Conservation (phyloP, 2,888 invertebrate species). For the Pilophorus perplexus region DNA sequence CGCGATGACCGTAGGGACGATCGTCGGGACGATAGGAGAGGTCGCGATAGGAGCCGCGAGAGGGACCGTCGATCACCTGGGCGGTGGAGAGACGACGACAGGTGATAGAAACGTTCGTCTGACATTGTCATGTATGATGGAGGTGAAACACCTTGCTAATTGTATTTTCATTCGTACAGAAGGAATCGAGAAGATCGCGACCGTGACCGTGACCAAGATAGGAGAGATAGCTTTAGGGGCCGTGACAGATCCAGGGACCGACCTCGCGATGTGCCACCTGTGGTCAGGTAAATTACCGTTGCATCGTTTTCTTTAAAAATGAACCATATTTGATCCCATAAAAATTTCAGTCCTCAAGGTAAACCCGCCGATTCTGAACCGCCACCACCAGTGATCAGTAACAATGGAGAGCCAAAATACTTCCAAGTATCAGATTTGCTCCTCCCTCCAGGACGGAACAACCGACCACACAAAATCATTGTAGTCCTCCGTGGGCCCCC, state of each 20-base stretch:
- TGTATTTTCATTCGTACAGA: no score
- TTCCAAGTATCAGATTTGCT: constrained; percentile 63
- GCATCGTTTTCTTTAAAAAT: no score
- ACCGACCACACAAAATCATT: constrained; percentile 76
- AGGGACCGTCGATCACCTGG: constrained; percentile 24
- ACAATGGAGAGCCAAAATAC: not conserved
- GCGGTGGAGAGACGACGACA: constrained; percentile 36
- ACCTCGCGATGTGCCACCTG: constrained; percentile 42
- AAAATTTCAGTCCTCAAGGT: no score
- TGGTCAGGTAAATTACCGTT: not conserved
- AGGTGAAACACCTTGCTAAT: no score
- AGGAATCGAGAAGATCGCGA: no score
- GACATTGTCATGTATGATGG: no score
- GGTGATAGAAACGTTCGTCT: no score
- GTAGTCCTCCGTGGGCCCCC: constrained; percentile 89
- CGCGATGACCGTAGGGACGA: constrained; percentile 42
- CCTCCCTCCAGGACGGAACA: constrained; percentile 72
- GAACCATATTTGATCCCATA: no score
- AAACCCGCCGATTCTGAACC: no score
- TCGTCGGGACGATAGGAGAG: not conserved
- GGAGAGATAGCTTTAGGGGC: not conserved
- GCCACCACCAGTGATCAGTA: no score
- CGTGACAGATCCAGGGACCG: constrained; percentile 50
- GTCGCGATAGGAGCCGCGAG: constrained; percentile 46
- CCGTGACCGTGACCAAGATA: constrained; percentile 40